Percentiles rank a stretch among this genome's conserved stretches.
Evolutionary conservation across 2,888 invertebrate species (phyloP).

Genomic region (Rhamnusium bicolor): DNA sequence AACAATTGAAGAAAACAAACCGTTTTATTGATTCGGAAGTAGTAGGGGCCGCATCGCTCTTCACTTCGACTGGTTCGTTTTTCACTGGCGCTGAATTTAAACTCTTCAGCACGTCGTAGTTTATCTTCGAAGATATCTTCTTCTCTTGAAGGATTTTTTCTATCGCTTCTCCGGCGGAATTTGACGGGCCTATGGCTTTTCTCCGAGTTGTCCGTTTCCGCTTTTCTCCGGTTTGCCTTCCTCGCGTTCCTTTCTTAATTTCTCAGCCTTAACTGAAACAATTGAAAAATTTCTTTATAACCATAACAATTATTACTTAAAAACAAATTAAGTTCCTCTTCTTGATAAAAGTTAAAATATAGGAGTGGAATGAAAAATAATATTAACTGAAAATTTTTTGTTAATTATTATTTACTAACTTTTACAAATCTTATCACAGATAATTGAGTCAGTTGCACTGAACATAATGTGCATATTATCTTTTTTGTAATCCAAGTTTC

Average conservation of each 20-base stretch:
- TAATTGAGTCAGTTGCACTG: no score
- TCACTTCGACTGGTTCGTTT: slow-evolving; percentile 55
- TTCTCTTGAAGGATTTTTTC: slow-evolving; percentile 80
- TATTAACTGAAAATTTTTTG: no score
- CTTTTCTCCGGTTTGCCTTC: slow-evolving; percentile 89
- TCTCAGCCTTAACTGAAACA: slow-evolving; percentile 84
- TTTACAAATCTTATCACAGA: no score
- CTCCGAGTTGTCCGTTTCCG: slow-evolving; percentile 78
- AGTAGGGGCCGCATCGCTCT: slow-evolving; percentile 44
- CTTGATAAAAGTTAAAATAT: no score
- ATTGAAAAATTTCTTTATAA: slow-evolving; percentile 10
- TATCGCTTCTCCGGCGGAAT: slow-evolving; percentile 79
- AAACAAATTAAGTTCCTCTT: no score
- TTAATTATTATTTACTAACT: no score
- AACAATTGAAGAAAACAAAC: slow-evolving; percentile 43
- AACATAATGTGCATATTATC: no score
- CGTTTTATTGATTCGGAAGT: slow-evolving; percentile 53
- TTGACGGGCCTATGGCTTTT: slow-evolving; percentile 79
- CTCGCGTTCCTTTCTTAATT: slow-evolving; percentile 84
- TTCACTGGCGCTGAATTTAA: slow-evolving; percentile 73
- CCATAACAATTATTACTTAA: no score
- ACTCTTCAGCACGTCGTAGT: slow-evolving; percentile 95
- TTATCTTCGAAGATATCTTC: slow-evolving; percentile 96
- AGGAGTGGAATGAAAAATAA: no score
- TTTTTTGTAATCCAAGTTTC: no score